Evolutionary conservation across 2,113 vertebrate genomes (phyloP).

Genomic region (Colaptes auratus): DNA sequence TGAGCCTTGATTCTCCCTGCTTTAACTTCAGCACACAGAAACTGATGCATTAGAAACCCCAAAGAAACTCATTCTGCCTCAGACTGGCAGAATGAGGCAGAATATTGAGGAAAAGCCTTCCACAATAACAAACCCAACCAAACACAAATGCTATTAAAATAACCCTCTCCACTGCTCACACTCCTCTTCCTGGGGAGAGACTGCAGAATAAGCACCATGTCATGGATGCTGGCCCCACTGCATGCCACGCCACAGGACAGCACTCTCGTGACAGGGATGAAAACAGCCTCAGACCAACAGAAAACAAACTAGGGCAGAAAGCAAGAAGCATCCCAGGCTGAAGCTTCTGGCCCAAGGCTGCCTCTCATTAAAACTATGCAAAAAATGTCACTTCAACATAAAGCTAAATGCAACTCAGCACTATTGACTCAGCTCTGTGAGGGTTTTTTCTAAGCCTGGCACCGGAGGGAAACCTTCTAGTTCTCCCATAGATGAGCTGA

Average conservation of each 20-base stretch:
- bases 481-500: background rate
- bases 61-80: background rate
- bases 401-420: constrained; percentile 51
- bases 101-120: background rate
- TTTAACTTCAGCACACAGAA: background rate
- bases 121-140: background rate
- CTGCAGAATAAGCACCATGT: constrained; percentile 33
- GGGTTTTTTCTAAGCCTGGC: background rate
- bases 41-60: accelerated
- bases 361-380: constrained; percentile 50
- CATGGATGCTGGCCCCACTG: background rate
- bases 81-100: background rate
- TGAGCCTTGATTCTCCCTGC: background rate
- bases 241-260: background rate
- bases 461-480: constrained; percentile 17
- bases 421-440: background rate
- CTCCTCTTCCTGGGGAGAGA: constrained; percentile 29
- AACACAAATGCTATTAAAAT: constrained; percentile 41
- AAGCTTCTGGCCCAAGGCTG: constrained; percentile 43
- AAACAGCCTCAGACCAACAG: background rate
- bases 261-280: background rate
- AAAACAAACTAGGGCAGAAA: background rate
- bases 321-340: background rate
- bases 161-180: constrained; percentile 47
- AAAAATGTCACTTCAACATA: constrained; percentile 38